Evolutionary conservation across 2,888 invertebrate genomes (phyloP), one percentile per base, ranked within the genome.

Genomic region (Harpalus rufipes): DNA sequence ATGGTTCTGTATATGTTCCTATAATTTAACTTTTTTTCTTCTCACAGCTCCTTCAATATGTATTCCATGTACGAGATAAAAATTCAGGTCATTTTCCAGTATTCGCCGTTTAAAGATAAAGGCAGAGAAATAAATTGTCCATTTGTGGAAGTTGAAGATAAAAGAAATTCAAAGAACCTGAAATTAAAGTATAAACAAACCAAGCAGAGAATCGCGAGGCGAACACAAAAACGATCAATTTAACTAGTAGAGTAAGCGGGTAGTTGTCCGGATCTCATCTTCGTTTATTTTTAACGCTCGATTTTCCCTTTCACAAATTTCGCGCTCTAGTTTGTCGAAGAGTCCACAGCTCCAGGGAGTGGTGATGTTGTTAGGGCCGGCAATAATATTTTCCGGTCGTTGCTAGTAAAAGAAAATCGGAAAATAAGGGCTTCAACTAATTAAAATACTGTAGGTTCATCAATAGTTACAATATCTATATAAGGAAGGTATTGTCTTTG

Each of bases 281-380:
- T 56, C 79, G 79, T 79, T 79, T 79, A 79, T 79, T 79, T 79
- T 79, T 58, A 79, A 79, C 79, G 56, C 79, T 79, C 59, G 59
- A 79, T 79, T 79, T 79, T 79, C 79, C 79, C 59, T 79, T 79
- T 79, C 79, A 58, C 59, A 59, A 79, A 79, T 79, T 79, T 79
- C 41, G 79, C 79, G 79, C 79, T 79, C 79, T 25, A 79, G 59
- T 79, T 79, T 79, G 79, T 8, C 68, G 63, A 14, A 51, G 44
- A 8, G 44, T 12, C 44, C 44, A 51, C 44, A 12, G 44, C 44
- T 51, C 6, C 44, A 51, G 44, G 44, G 12, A 12, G 12, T 2
- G 12, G 2, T 8, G 44, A 51, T 12, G 44, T 51, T 51, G 10
- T 51, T 12, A 32, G 32, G 44, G 12, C 2, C 44, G 44, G 44